A percentile compares a stretch with the other conserved stretches of the same genome.
Conservation (phyloP, 2,888 invertebrate species). For the Amphipoea oculea region DNA sequence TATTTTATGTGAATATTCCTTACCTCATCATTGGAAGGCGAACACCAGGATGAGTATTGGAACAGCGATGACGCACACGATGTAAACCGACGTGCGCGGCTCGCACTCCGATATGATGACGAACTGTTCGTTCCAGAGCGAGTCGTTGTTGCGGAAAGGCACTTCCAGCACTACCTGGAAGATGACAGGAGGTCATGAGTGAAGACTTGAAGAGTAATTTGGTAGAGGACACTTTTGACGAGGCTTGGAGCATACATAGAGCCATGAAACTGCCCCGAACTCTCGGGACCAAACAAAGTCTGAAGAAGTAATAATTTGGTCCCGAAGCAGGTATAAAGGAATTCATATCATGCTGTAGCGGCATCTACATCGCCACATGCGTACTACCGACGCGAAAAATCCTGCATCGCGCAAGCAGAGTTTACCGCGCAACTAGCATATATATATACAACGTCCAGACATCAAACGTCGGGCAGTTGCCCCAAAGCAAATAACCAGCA, state of each 20-base stretch:
- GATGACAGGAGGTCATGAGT: not conserved
- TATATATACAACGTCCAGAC: no score
- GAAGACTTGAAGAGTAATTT: not conserved
- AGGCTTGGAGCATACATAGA: not conserved
- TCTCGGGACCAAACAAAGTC: not conserved
- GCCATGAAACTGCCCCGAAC: no score
- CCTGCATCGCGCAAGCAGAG: no score
- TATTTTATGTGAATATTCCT: not conserved
- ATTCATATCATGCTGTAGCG: not conserved
- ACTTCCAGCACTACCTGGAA: conserved; percentile 92
- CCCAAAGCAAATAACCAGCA: not conserved
- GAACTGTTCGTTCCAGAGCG: conserved; percentile 93
- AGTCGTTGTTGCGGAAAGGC: conserved; percentile 92
- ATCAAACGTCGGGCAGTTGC: no score
- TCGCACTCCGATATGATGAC: conserved; percentile 94
- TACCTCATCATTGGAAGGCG: conserved; percentile 91
- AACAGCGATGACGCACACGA: conserved; percentile 93
- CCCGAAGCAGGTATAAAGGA: not conserved
- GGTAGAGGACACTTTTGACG: not conserved
- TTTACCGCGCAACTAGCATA: no score
- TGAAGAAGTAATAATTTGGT: not conserved
- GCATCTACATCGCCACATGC: no score
- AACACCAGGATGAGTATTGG: conserved; percentile 93
- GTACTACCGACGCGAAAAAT: not conserved
- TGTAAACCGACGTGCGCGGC: conserved; percentile 93